Evolutionary conservation across 2,888 invertebrate genomes (phyloP).

Genomic region (Rotaria magnacalcarata): DNA sequence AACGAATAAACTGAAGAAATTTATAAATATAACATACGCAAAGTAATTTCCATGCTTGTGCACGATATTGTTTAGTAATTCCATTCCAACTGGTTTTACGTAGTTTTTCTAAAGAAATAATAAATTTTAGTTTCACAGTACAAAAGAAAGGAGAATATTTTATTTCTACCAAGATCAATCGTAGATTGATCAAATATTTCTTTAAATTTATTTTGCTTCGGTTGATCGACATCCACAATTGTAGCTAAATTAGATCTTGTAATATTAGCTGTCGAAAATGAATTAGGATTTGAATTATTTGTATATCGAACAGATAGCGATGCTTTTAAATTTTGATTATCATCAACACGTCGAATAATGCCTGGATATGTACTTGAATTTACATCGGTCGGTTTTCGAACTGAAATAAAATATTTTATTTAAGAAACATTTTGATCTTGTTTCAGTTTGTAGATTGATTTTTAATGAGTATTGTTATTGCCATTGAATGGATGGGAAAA

Average conservation of each 20-base stretch:
- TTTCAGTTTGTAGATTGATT: too few species aligned
- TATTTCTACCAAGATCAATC: slow-evolving; percentile 19
- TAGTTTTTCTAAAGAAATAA: slow-evolving; percentile 24
- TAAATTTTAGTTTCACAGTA: too few species aligned
- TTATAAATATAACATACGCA: slow-evolving; percentile 23
- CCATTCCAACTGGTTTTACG: slow-evolving; percentile 74
- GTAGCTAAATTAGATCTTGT: neutral
- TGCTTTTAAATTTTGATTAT: neutral
- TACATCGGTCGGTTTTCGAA: neutral
- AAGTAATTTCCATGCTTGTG: slow-evolving; percentile 67
- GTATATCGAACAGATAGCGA: neutral
- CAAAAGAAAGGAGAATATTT: too few species aligned
- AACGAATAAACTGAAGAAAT: neutral
- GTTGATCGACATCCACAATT: neutral
- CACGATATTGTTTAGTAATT: slow-evolving; percentile 78
- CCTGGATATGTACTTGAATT: neutral
- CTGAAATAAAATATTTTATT: neutral
- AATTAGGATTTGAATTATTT: neutral
- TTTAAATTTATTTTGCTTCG: slow-evolving; percentile 40
- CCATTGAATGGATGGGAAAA: too few species aligned
- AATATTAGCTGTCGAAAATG: neutral
- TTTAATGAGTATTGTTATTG: neutral
- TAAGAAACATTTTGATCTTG: too few species aligned
- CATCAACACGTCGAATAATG: neutral
- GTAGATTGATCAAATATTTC: slow-evolving; percentile 38